These are phyloP conservation scores for Linnaemya tessellans DNA, from an alignment of 2,888 invertebrate species.

Conservation along the genomic window DNA sequence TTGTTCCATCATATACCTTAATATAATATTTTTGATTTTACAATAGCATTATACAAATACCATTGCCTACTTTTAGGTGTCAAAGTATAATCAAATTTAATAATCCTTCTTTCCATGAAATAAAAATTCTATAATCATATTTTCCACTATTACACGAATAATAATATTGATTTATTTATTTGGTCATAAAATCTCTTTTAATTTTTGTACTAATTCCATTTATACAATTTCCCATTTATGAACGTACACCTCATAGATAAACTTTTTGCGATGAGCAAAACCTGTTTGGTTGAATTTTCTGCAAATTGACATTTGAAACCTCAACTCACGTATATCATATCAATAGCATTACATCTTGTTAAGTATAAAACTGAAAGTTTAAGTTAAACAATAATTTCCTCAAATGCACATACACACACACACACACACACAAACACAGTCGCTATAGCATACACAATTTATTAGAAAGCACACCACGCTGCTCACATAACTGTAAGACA, in stretches of 20 bases:
- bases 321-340: slow-evolving; percentile 54
- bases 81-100: too few species aligned
- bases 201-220: not conserved
- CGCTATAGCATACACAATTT: not conserved
- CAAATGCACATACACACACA: not conserved
- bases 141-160: too few species aligned
- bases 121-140: too few species aligned
- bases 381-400: slow-evolving; percentile 4
- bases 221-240: slow-evolving; percentile 21
- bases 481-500: too few species aligned
- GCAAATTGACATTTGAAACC: slow-evolving; percentile 58
- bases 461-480: too few species aligned
- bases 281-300: not conserved
- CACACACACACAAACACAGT: not conserved
- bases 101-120: too few species aligned
- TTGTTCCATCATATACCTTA: too few species aligned
- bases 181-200: too few species aligned
- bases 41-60: too few species aligned
- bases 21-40: too few species aligned
- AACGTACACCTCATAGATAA: not conserved
- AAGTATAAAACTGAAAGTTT: slow-evolving; percentile 22
- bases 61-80: too few species aligned
- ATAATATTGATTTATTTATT: too few species aligned
- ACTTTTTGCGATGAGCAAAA: not conserved
- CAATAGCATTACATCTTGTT: slow-evolving; percentile 42